These are phyloP conservation scores for Dromius quadrimaculatus DNA, from an alignment of 2,888 invertebrate species.

Conservation along the genomic window DNA sequence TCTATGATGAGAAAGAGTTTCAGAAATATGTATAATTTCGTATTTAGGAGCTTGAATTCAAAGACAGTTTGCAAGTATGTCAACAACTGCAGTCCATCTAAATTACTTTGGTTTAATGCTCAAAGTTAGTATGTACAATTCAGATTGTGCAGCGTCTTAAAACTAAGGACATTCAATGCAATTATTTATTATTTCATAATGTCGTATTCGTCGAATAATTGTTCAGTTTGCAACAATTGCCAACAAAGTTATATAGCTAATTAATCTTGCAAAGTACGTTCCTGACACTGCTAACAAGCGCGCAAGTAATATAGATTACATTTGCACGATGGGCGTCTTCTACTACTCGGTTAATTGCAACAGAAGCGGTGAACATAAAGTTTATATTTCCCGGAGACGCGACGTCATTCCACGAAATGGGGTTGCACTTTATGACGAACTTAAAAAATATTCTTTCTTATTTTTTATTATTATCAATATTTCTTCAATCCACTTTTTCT, in stretches of 20 bases:
- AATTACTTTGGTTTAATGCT: too few relatives aligned
- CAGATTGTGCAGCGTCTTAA: too few relatives aligned
- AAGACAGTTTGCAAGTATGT: too few relatives aligned
- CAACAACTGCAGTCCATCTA: too few relatives aligned
- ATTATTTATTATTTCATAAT: background rate
- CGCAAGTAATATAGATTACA: slow-evolving; percentile 38
- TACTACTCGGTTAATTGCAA: slow-evolving; percentile 39
- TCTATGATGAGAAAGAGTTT: too few relatives aligned
- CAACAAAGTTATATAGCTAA: slow-evolving; percentile 26
- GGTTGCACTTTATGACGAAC: slow-evolving; percentile 24
- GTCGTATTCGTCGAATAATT: slow-evolving; percentile 21
- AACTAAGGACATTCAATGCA: too few relatives aligned
- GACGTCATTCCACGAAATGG: slow-evolving; percentile 12
- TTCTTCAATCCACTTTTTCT: too few relatives aligned
- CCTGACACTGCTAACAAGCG: slow-evolving; percentile 27
- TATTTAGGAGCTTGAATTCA: too few relatives aligned
- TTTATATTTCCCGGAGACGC: slow-evolving; percentile 28
- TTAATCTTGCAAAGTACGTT: slow-evolving; percentile 14
- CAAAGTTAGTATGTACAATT: too few relatives aligned
- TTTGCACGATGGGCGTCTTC: slow-evolving; percentile 38
- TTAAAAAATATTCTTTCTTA: too few relatives aligned
- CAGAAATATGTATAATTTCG: too few relatives aligned
- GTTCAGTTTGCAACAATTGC: slow-evolving; percentile 30
- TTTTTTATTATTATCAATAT: too few relatives aligned
- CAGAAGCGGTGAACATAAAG: slow-evolving; percentile 15